phyloP scores from a whole-genome alignment of 2,113 vertebrate species.

The Campylomormyrus numenius region DNA sequence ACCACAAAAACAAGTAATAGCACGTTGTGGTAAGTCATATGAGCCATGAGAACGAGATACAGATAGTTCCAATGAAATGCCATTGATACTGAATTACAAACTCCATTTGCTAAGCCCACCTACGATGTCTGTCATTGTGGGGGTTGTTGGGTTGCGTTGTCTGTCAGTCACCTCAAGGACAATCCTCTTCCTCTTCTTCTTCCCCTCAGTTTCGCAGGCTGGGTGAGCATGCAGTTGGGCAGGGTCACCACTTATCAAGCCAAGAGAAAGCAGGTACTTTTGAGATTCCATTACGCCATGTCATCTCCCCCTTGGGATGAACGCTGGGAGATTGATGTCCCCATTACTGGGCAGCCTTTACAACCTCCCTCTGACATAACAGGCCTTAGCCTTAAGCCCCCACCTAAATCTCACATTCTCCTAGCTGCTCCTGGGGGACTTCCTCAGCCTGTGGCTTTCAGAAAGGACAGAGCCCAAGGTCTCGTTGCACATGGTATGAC shows the following conservation, averaged over 20 bases:
- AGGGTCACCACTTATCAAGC: background rate
- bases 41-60: background rate
- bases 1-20: background rate
- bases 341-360: background rate
- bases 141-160: background rate
- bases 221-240: background rate
- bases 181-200: background rate
- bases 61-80: background rate
- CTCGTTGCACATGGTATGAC: background rate
- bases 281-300: conserved; percentile 7
- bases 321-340: background rate
- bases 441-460: background rate
- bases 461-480: background rate
- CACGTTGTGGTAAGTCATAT: background rate
- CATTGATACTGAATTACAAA: background rate
- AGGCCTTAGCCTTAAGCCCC: background rate
- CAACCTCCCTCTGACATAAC: background rate
- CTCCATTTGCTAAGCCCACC: background rate
- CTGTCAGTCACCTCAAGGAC: background rate
- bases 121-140: background rate
- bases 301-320: background rate
- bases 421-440: background rate
- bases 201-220: background rate
- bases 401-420: background rate
- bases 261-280: background rate